Percentiles rank a stretch among this genome's conserved stretches.
Evolutionary conservation across 2,888 invertebrate genomes (phyloP).

Genomic region (Lithophane ornitopus): DNA sequence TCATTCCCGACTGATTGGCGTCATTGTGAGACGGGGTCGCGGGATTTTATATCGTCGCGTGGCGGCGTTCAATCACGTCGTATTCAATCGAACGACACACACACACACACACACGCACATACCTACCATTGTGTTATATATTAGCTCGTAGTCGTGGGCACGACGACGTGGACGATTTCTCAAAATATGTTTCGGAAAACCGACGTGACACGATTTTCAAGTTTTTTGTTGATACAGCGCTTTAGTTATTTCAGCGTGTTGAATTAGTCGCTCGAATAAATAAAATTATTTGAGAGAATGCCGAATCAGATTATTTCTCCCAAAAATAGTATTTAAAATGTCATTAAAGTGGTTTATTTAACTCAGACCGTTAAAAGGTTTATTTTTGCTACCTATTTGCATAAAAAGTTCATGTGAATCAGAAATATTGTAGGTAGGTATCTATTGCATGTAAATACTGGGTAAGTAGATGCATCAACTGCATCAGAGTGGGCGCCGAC

Average conservation of each 20-base stretch:
- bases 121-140: slow-evolving; percentile 60
- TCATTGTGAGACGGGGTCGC: slow-evolving; percentile 78
- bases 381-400: background rate
- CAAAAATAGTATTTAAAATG: background rate
- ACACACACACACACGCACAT: slow-evolving; percentile 46
- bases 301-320: slow-evolving; percentile 1
- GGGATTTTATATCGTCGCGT: slow-evolving; percentile 73
- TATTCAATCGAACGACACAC: slow-evolving; percentile 75
- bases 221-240: slow-evolving; percentile 32
- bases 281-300: slow-evolving; percentile 10
- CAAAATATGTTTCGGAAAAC: slow-evolving; percentile 51
- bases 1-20: slow-evolving; percentile 80
- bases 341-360: slow-evolving; percentile 1
- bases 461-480: background rate
- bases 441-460: background rate
- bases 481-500: background rate
- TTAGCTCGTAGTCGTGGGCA: slow-evolving; percentile 41
- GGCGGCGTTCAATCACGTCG: slow-evolving; percentile 77
- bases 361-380: background rate
- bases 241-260: slow-evolving; percentile 26
- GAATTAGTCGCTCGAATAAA: slow-evolving; percentile 10
- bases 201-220: slow-evolving; percentile 51
- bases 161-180: slow-evolving; percentile 51
- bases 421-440: background rate
- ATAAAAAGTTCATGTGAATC: background rate